Evolutionary conservation across 2,113 vertebrate species (phyloP), one percentile per base, ranked within the genome.

Genomic region (Catharus bicknelli): DNA sequence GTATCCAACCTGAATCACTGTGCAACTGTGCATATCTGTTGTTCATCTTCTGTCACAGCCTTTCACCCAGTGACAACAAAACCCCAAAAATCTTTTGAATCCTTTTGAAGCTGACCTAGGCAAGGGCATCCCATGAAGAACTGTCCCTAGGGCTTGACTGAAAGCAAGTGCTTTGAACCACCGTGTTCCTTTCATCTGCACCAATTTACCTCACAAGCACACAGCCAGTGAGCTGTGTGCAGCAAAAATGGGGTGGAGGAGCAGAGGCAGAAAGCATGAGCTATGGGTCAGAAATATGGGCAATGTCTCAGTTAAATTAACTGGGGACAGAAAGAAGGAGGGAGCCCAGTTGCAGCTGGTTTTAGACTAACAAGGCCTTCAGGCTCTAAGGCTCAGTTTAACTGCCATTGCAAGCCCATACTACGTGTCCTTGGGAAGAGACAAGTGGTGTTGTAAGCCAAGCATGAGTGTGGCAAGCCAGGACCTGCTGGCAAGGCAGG

Each of bases 221-320:
- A 0, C 21, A 53, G 48, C 23, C 72, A 64, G 55, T 0, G 0
- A 83, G 38, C 38, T 7, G 0, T 4, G 34, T 66, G 38, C 30
- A 25, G 61, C 20, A 70, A 68, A 88, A 72, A 55, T 7, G 11
- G 59, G 2, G 0, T 12, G 45, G 32, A 87, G 17, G 30, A 72
- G 36, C n/a, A 77, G 27, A 53, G 27, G 30, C 51, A 74, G 51
- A 78, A 50, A 59, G 42, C 36, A 36, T 2, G 16, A 82, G 21
- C 45, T 68, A 12, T 5, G 29, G 47, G 63, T 48, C 61, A 45
- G 2, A 1, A 93, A 67, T 19, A 63, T 0, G 1, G 25, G 34
- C 18, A 91, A 73, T 13, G 25, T 14, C 55, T 81, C 64, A 61
- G 38, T 32, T 70, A 54, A 66, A 70, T 74, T 58, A 53, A 67